Percentiles rank a stretch among this genome's conserved stretches.
These are phyloP conservation scores for Alligator sinensis DNA, from an alignment of 2,113 vertebrate species.

Conservation along the genomic window DNA sequence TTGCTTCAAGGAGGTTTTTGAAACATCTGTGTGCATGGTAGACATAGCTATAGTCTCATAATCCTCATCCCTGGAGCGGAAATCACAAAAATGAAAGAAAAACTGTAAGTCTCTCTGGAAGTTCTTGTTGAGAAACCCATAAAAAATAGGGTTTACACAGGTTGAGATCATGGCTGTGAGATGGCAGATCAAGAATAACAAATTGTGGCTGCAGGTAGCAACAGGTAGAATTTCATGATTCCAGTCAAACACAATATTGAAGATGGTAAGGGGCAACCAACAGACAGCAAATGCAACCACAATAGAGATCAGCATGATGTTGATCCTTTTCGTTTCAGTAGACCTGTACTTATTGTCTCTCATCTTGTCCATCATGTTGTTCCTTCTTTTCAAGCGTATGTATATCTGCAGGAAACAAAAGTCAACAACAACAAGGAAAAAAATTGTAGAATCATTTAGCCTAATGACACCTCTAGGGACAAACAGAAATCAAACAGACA, in stretches of 20 bases:
- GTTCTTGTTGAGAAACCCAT: conserved; percentile 91
- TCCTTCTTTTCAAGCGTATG: conserved; percentile 85
- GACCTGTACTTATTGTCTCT: conserved; percentile 88
- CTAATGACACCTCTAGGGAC: background rate
- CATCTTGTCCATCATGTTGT: conserved; percentile 88
- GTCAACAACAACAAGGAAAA: conserved; percentile 36
- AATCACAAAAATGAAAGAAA: conserved; percentile 87
- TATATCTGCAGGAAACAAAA: conserved; percentile 83
- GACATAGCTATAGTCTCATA: conserved; percentile 92
- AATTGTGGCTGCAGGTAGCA: conserved; percentile 86
- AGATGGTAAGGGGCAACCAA: conserved; percentile 91
- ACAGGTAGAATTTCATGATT: conserved; percentile 84
- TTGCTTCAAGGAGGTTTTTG: conserved; percentile 87
- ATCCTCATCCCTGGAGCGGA: conserved; percentile 85
- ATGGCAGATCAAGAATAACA: conserved; percentile 89
- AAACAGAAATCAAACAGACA: conserved; percentile 2
- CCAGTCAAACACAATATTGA: conserved; percentile 90
- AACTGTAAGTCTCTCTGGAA: conserved; percentile 89
- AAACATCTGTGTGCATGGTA: conserved; percentile 90
- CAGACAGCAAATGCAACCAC: conserved; percentile 89
- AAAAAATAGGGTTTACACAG: conserved; percentile 91
- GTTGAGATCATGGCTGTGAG: conserved; percentile 91
- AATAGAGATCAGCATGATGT: conserved; percentile 89
- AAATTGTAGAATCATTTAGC: background rate
- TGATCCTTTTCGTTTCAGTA: conserved; percentile 87